phyloP scores from a whole-genome alignment of 2,797 vertebrate species.

The Syndactyla subalaris region DNA sequence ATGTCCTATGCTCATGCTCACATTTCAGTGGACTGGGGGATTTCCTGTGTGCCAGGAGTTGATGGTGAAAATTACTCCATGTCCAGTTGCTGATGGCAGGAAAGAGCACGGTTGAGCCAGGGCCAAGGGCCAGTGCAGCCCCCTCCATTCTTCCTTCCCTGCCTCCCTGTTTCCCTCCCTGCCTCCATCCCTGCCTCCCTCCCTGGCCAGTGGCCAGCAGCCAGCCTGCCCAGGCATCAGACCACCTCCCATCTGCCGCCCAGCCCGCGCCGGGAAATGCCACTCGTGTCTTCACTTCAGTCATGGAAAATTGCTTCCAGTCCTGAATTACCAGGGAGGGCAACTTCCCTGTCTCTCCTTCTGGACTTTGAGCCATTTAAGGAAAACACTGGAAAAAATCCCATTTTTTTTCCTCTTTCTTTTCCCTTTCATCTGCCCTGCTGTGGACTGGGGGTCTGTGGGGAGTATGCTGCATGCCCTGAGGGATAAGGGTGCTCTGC shows the following conservation, averaged over 20 bases:
- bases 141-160: background rate
- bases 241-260: background rate
- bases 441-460: background rate
- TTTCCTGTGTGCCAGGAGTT: fast-evolving
- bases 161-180: background rate
- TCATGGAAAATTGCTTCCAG: background rate
- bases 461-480: background rate
- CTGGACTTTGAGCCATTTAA: background rate
- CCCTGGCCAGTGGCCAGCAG: background rate
- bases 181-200: background rate
- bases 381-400: background rate
- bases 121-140: background rate
- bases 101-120: background rate
- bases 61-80: fast-evolving
- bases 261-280: background rate
- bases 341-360: background rate
- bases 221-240: background rate
- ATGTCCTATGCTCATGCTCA: fast-evolving
- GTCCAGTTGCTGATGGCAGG: background rate
- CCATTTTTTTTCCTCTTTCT: background rate
- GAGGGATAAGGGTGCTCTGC: background rate
- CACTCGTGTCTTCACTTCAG: background rate
- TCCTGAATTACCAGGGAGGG: background rate
- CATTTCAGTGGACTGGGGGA: background rate
- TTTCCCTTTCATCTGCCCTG: background rate